Evolutionary conservation across 2,113 vertebrate species (phyloP).

Genomic region (Ariopsis seemanni): DNA sequence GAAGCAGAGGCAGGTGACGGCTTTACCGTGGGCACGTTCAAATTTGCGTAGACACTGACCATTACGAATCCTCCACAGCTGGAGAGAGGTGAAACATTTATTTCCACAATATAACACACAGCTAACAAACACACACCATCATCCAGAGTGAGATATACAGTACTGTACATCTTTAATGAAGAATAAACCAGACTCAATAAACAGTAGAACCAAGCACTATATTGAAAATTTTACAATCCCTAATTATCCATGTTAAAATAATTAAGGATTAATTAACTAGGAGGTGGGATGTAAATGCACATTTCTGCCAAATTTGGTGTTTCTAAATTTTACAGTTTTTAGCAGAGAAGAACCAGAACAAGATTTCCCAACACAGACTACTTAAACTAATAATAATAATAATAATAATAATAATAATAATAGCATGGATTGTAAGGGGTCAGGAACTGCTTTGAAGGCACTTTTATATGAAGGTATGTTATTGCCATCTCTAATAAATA

Average conservation of each 20-base stretch:
- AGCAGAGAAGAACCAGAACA: neutral
- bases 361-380: neutral
- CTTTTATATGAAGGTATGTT: neutral
- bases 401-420: neutral
- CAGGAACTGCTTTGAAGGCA: neutral
- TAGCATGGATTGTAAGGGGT: neutral
- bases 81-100: neutral
- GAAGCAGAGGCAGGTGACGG: conserved; percentile 93
- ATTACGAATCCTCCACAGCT: conserved; percentile 99
- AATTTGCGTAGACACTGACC: conserved; percentile 92
- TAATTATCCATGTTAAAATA: no score
- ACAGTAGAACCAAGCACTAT: neutral
- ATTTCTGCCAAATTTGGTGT: neutral
- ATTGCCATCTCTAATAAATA: neutral
- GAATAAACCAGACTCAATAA: neutral
- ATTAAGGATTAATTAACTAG: no score
- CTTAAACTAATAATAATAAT: neutral
- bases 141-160: neutral
- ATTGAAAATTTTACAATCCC: neutral
- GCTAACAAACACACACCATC: neutral
- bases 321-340: neutral
- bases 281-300: neutral
- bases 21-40: conserved; percentile 94
- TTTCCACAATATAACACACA: neutral
- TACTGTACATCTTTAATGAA: neutral